Conservation (phyloP, 1,140 invertebrate genomes). For the Cotesia chilonis region DNA sequence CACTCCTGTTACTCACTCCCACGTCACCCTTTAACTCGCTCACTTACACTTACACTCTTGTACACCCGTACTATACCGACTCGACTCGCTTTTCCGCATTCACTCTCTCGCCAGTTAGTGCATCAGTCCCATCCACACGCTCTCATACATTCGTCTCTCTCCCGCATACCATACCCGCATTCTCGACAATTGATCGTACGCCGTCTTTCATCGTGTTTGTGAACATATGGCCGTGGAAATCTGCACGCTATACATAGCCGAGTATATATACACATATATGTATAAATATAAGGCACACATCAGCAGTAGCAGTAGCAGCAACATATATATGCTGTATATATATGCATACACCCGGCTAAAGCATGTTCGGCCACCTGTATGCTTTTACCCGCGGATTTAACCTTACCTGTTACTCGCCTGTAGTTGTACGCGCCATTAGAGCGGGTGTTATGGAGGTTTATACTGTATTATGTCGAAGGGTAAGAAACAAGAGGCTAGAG, state of each 20-base stretch:
- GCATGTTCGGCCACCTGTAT: conserved; percentile 64
- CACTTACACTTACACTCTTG: conserved; percentile 27
- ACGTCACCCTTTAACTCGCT: conserved; percentile 28
- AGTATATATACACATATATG: too few species aligned
- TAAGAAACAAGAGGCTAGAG: conserved; percentile 14
- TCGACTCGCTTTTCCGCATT: conserved; percentile 41
- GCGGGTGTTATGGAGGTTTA: background rate
- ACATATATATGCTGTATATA: conserved; percentile 23
- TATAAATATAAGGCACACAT: conserved; percentile 21
- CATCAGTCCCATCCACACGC: background rate
- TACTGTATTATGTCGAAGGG: background rate
- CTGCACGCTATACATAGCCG: conserved; percentile 27
- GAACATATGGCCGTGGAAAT: conserved; percentile 47
- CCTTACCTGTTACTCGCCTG: conserved; percentile 63
- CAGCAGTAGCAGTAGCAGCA: too few species aligned
- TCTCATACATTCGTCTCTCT: conserved; percentile 14
- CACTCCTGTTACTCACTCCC: conserved; percentile 2
- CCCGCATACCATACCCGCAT: background rate
- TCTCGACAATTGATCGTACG: conserved; percentile 1
- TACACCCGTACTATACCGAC: conserved; percentile 8
- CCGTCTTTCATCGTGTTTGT: conserved; percentile 44
- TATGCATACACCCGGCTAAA: conserved; percentile 17
- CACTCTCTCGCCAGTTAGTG: conserved; percentile 28
- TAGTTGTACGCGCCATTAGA: conserved; percentile 36
- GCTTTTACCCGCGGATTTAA: conserved; percentile 61